These are phyloP conservation scores for Drosophila kambysellisi DNA, from an alignment of 2,888 invertebrate genomes.

Conservation along the genomic window DNA sequence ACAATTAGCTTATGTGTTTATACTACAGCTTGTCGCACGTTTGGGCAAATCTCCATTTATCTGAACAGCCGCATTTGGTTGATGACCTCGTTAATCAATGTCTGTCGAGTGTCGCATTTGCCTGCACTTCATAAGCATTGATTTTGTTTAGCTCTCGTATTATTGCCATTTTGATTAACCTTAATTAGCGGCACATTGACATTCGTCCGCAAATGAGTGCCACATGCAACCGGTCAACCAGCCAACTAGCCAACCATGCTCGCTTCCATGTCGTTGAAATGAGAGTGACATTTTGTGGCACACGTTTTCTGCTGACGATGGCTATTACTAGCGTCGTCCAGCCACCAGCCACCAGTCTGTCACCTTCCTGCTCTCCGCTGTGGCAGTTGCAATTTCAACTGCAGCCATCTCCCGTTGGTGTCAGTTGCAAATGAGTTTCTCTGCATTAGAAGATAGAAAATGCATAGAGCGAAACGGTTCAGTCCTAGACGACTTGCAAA, in stretches of 20 bases:
- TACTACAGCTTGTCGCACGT: constrained; percentile 25
- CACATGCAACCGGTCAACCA: constrained; percentile 49
- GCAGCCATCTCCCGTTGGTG: constrained; percentile 51
- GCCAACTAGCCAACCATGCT: background rate
- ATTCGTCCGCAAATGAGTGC: constrained; percentile 59
- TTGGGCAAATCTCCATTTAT: constrained; percentile 42
- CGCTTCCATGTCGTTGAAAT: constrained; percentile 53
- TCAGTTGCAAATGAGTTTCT: constrained; percentile 76
- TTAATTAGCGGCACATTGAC: constrained; percentile 76
- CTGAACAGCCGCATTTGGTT: constrained; percentile 36
- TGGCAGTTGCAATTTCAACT: constrained; percentile 34
- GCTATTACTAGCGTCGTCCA: constrained; percentile 33
- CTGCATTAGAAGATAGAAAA: constrained; percentile 32
- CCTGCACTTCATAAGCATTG: constrained; percentile 49
- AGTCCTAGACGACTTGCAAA: constrained; percentile 4
- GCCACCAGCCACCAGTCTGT: background rate
- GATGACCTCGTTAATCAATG: constrained; percentile 72
- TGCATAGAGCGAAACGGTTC: background rate
- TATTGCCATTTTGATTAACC: constrained; percentile 75
- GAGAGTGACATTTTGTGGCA: constrained; percentile 76
- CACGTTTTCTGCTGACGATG: constrained; percentile 59
- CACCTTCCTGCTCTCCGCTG: constrained; percentile 10
- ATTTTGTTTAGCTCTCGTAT: constrained; percentile 33
- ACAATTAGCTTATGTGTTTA: constrained; percentile 49
- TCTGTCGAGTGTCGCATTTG: constrained; percentile 35